phyloP scores from a whole-genome alignment of 2,797 vertebrate genomes.

The Poecilia velifera region DNA sequence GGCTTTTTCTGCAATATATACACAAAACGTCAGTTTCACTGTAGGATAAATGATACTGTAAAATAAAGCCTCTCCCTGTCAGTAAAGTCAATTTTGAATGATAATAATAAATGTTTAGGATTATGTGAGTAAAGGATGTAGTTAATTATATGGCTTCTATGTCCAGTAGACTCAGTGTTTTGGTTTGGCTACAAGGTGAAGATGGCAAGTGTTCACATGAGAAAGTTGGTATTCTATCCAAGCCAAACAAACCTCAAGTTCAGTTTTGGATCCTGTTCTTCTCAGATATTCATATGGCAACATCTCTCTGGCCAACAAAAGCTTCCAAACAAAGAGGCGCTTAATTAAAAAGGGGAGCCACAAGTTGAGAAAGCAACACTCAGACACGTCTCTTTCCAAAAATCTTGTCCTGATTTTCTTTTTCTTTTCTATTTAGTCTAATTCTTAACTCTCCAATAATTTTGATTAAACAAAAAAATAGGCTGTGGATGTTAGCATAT shows the following conservation, averaged over 20 bases:
- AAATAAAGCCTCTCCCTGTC: not conserved
- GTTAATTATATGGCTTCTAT: constrained; percentile 4
- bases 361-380: constrained; percentile 37
- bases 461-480: not conserved
- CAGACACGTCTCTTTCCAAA: constrained; percentile 17
- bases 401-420: constrained; percentile 10
- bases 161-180: constrained; percentile 36
- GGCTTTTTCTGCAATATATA: not conserved
- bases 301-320: constrained; percentile 68
- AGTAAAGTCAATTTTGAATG: not conserved
- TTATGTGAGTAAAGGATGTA: not conserved
- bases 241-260: constrained; percentile 71
- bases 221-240: constrained; percentile 60
- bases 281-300: constrained; percentile 54
- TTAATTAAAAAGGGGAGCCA: constrained; percentile 60
- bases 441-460: constrained; percentile 4
- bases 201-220: constrained; percentile 67
- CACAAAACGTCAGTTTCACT: not conserved
- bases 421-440: constrained; percentile 10
- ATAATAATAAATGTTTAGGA: not conserved
- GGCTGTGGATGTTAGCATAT: not conserved
- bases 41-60: not conserved
- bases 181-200: constrained; percentile 52
- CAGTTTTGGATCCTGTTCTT: constrained; percentile 44
- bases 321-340: constrained; percentile 52